phyloP scores from a whole-genome alignment of 2,113 vertebrate species.

The Platysteira castanea region DNA sequence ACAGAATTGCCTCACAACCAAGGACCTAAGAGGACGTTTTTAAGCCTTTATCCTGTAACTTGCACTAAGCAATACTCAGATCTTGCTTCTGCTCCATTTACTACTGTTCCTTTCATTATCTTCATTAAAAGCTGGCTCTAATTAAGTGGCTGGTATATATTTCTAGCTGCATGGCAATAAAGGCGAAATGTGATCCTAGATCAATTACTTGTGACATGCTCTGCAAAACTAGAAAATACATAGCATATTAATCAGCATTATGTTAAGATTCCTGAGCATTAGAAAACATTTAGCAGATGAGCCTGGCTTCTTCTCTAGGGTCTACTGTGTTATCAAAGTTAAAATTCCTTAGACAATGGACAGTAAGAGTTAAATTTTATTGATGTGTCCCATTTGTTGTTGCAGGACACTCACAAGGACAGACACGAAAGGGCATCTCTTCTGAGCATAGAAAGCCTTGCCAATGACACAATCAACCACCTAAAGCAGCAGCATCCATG shows the following conservation, averaged over 20 bases:
- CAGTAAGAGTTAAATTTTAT: background rate
- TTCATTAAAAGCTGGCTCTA: slow-evolving; percentile 1
- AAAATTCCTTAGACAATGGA: background rate
- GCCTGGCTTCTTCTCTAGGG: background rate
- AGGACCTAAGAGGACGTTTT: background rate
- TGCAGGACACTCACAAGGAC: background rate
- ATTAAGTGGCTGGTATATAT: background rate
- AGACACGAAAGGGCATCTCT: background rate
- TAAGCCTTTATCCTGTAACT: background rate
- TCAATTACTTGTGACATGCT: background rate
- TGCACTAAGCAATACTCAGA: background rate
- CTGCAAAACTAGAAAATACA: background rate
- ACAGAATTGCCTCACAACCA: background rate
- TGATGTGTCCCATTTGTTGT: background rate
- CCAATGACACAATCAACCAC: background rate
- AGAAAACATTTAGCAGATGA: background rate
- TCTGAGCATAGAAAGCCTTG: background rate
- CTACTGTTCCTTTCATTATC: background rate
- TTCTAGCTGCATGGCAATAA: background rate
- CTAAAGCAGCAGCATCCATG: background rate
- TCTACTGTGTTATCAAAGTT: background rate
- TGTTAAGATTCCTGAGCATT: background rate
- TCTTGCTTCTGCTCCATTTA: background rate
- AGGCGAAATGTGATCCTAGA: background rate
- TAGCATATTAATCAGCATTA: background rate